Evolutionary conservation across 2,888 invertebrate species (phyloP).

Genomic region (Trissolcus brochymenae): DNA sequence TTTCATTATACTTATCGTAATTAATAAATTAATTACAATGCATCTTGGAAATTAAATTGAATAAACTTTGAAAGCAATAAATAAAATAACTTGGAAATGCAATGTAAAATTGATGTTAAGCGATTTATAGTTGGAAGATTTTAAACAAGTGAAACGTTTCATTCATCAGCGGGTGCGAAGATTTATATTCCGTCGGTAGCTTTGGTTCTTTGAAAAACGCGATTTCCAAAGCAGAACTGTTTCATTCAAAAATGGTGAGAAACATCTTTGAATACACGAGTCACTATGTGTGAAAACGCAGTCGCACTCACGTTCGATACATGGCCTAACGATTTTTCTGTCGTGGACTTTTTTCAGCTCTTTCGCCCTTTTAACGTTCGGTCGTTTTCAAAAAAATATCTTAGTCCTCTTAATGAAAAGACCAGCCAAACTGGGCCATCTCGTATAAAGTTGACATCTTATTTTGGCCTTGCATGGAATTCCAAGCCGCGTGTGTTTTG

Average conservation of each 20-base stretch:
- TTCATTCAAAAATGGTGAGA: slow-evolving; percentile 71
- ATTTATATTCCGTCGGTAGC: slow-evolving; percentile 69
- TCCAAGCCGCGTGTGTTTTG: slow-evolving; percentile 14
- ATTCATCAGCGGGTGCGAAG: slow-evolving; percentile 54
- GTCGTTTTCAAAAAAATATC: slow-evolving; percentile 10
- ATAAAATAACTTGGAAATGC: too few species aligned
- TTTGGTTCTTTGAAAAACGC: slow-evolving; percentile 57
- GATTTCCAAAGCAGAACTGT: slow-evolving; percentile 56
- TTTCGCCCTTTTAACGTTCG: slow-evolving; percentile 27
- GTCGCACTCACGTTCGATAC: slow-evolving; percentile 26
- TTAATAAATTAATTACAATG: too few species aligned
- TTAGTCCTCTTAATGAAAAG: slow-evolving; percentile 10
- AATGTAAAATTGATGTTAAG: too few species aligned
- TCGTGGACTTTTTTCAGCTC: slow-evolving; percentile 24
- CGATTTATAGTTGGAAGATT: too few species aligned
- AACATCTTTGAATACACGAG: slow-evolving; percentile 51
- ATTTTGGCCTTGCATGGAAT: slow-evolving; percentile 23
- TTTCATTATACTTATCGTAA: too few species aligned
- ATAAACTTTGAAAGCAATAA: too few species aligned
- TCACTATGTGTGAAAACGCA: slow-evolving; percentile 31
- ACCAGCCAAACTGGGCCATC: slow-evolving; percentile 19
- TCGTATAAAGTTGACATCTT: slow-evolving; percentile 23
- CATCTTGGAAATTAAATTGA: too few species aligned
- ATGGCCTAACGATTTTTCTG: slow-evolving; percentile 28
- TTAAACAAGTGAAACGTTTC: too few species aligned